Percentiles rank a stretch among this genome's conserved stretches.
These are phyloP conservation scores for Parapsyche elsis DNA, from an alignment of 1,140 invertebrate species.

Conservation along the genomic window DNA sequence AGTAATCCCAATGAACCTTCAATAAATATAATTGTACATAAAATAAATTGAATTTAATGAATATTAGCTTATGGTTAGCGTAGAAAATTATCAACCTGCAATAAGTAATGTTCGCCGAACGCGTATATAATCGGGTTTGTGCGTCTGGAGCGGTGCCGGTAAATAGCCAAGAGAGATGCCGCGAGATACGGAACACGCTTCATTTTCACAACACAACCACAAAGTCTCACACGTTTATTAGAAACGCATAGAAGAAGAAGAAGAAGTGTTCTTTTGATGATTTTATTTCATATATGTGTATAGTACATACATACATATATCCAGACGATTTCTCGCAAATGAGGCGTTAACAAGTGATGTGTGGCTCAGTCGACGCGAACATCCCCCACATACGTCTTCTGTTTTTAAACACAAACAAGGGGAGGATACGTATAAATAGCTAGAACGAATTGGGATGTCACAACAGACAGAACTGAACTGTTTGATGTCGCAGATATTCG, in stretches of 20 bases:
- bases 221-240: background rate
- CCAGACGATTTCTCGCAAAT: slow-evolving; percentile 22
- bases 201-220: too few relatives aligned
- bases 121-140: slow-evolving; percentile 21
- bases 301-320: too few relatives aligned
- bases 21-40: too few relatives aligned
- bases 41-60: background rate
- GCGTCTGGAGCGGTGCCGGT: slow-evolving; percentile 29
- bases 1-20: too few relatives aligned
- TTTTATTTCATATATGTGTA: background rate
- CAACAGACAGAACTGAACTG: slow-evolving; percentile 31
- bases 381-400: slow-evolving; percentile 3
- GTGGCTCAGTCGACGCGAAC: background rate
- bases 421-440: slow-evolving; percentile 38
- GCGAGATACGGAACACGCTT: slow-evolving; percentile 19
- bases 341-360: slow-evolving; percentile 12
- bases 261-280: slow-evolving; percentile 15
- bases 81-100: slow-evolving; percentile 9
- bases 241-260: background rate
- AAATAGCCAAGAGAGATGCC: slow-evolving; percentile 33
- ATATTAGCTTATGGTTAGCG: background rate
- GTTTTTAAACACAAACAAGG: slow-evolving; percentile 9
- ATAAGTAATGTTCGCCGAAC: slow-evolving; percentile 33
- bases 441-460: slow-evolving; percentile 26
- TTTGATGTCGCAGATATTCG: slow-evolving; percentile 39